Evolutionary conservation across 1,140 invertebrate species (phyloP), one percentile per base, ranked within the genome.

Genomic region (Drosophila paulistorum): DNA sequence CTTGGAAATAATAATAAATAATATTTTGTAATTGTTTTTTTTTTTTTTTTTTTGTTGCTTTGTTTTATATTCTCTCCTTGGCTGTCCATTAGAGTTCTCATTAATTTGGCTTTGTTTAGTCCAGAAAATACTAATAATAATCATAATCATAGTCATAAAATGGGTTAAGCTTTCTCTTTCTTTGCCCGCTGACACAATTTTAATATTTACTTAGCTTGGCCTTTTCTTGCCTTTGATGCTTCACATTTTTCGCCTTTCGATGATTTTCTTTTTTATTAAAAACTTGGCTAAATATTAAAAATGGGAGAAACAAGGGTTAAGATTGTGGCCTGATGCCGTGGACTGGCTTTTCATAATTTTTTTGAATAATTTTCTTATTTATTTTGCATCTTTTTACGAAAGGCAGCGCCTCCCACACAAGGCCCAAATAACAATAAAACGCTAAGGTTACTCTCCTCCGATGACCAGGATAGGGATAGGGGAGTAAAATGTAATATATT

Each of bases 291-390:
- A 74, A 73, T 81, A 77, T 81, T 73, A 64, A 71, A 79, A 60
- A 61, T 20, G 57, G 54, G 6, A 65, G 63, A 59, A 60, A 71
- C 63, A 87, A 86, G 84, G 83, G 83, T 83, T 89, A 86, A 87
- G 57, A 59, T 41, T 35, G 51, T 30, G 51, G 65, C 17, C 35
- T 35, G 41, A 20, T 41, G 64, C 45, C 63, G 48, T 71, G 71
- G 55, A 51, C 45, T 20, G 17, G 45, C 45, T 51, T 51, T 65
- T 78, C 84, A 86, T 86, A 86, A 87, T 86, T 30, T 30, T 86
- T 51, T 78, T 87, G 84, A 77, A 87, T 86, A 86, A 86, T 86
- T 87, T 79, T 72, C 60, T 86, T 86, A 82, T 86, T 85, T 85
- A 84, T 81, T 71, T 80, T 39, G 30, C 20, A 55, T 61, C 37